phyloP scores from a whole-genome alignment of 2,888 invertebrate species.

The Perizoma affinitatum region DNA sequence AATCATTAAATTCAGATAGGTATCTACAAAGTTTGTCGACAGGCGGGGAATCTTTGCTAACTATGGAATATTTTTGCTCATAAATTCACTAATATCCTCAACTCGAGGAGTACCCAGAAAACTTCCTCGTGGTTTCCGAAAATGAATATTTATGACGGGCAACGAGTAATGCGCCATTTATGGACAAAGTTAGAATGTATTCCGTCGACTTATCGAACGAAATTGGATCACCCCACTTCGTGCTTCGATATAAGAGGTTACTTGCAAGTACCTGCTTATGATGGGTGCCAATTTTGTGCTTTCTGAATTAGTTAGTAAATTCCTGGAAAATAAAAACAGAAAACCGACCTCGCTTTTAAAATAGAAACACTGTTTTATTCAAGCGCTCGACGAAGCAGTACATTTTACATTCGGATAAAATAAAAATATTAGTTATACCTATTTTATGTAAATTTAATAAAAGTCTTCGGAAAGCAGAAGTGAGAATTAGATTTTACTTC shows the following conservation, averaged over 20 bases:
- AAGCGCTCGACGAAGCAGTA: no score
- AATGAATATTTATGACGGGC: constrained; percentile 82
- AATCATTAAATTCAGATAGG: constrained; percentile 34
- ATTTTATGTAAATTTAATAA: no score
- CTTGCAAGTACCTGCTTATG: background rate
- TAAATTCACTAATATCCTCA: constrained; percentile 76
- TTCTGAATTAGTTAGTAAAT: background rate
- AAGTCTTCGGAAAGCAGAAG: background rate
- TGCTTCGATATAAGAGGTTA: constrained; percentile 36
- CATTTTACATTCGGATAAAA: no score
- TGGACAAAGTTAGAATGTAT: constrained; percentile 78
- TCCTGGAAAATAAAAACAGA: no score
- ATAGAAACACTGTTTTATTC: no score
- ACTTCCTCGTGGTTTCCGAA: constrained; percentile 75
- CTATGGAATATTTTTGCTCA: constrained; percentile 73
- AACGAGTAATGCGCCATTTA: constrained; percentile 78
- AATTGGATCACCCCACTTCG: constrained; percentile 54
- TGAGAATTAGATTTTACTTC: constrained; percentile 3
- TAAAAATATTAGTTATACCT: no score
- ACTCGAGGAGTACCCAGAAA: constrained; percentile 64
- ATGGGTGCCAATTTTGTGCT: background rate
- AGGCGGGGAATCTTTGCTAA: constrained; percentile 32
- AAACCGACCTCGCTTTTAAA: no score
- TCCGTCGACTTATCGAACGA: constrained; percentile 69
- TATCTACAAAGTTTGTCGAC: constrained; percentile 34